Base-by-base conservation (phyloP, 2,888 invertebrate genomes). In the Tethea ocularis region DNA sequence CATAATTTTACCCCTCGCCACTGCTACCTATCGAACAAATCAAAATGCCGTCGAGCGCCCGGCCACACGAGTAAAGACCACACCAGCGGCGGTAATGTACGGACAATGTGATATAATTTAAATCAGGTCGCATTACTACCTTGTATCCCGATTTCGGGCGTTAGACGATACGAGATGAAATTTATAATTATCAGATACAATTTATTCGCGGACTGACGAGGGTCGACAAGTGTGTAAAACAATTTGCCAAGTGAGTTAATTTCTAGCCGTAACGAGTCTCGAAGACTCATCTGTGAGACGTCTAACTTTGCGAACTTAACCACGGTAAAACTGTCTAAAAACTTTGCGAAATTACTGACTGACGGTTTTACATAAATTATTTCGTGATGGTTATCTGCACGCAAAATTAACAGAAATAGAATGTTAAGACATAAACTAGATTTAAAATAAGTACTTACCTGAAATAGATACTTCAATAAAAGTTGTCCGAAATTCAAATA, bases 151-250 rank as follows among this genome's bases (percentile, higher is more conserved):
- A 11, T 41, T 46, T 17, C 2, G 33, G 13, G n/a, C 56, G 15
- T 38, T 46, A 24, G 20, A 26, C n/a, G 13, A 46, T 56, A 24
- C 17, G 4, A 10, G 22, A 23, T 24, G 24, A 20, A 26, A 26
- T 33, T 29, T 33, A 56, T 41, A 56, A n/a, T n/a, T 22, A 51
- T 51, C 6, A 20, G 33, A 57, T 22, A 29, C 26, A 20, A 68
- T 60, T 75, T 75, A 75, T 70, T 71, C 71, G 64, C 63, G 59
- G 60, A 56, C 66, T 80, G 80, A 86, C 81, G 75, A 84, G 86
- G 87, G 87, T 86, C 75, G 82, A 80, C 84, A 84, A 82, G 80
- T 83, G 81, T 84, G 84, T 85, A 75, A 84, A 87, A 84, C 84
- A 87, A 88, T 88, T 87, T 85, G 76, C 80, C 80, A 78, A 81